These are phyloP conservation scores for Cephus pygmeus DNA, from an alignment of 2,888 invertebrate species.

Conservation along the genomic window DNA sequence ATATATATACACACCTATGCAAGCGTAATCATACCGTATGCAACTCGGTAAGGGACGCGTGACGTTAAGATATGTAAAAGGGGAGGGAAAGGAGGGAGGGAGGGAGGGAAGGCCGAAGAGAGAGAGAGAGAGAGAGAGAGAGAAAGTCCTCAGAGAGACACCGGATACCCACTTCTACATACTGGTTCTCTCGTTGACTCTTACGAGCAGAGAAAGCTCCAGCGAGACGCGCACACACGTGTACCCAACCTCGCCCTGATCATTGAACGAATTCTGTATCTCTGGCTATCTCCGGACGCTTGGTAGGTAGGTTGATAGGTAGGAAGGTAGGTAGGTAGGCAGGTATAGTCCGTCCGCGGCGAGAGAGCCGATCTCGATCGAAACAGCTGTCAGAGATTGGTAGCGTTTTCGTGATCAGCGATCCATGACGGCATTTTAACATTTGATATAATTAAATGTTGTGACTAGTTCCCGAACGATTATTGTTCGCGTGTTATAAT, in stretches of 20 bases:
- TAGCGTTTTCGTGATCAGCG: background rate
- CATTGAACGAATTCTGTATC: constrained; percentile 6
- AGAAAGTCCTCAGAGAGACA: constrained; percentile 30
- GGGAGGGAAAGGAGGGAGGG: background rate
- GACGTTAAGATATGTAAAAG: background rate
- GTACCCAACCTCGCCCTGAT: constrained; percentile 9
- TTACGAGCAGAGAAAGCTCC: constrained; percentile 38
- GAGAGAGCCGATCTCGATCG: background rate
- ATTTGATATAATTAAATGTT: background rate
- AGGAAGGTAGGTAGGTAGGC: background rate
- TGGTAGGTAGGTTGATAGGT: background rate
- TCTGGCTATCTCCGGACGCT: constrained; percentile 6
- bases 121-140: constrained; percentile 20
- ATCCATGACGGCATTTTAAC: background rate
- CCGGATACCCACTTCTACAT: constrained; percentile 33
- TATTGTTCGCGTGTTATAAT: background rate
- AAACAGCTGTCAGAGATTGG: background rate
- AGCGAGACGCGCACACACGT: constrained; percentile 18
- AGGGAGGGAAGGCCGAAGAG: constrained; percentile 5
- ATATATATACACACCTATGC: background rate
- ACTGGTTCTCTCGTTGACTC: constrained; percentile 29
- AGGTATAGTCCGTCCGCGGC: background rate
- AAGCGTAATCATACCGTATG: background rate
- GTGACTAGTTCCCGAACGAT: background rate
- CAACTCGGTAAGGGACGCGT: background rate